These are phyloP conservation scores for Pachypanchax playfairii DNA, from an alignment of 2,113 vertebrate species.

Conservation along the genomic window DNA sequence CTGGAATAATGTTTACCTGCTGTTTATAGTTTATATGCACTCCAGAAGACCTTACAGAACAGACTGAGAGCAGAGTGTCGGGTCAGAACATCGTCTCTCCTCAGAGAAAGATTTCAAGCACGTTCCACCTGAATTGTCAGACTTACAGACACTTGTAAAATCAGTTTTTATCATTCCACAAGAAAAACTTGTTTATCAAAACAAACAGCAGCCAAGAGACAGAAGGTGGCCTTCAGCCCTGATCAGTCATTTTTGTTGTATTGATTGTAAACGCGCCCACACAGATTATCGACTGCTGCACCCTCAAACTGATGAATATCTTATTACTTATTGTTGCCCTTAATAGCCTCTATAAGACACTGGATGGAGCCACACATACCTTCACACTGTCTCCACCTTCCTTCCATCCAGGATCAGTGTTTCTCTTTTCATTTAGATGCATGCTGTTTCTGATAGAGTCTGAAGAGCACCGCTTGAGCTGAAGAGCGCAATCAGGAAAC, in stretches of 20 bases:
- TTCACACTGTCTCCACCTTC: neutral
- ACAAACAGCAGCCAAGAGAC: constrained; percentile 52
- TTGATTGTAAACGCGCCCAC: constrained; percentile 36
- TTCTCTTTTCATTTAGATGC: constrained; percentile 45
- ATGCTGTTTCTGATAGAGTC: constrained; percentile 15
- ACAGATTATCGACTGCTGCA: constrained; percentile 36
- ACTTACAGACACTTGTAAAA: too few species aligned
- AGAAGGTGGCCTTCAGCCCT: constrained; percentile 30
- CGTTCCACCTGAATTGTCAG: too few species aligned
- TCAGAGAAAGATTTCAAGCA: too few species aligned
- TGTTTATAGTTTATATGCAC: too few species aligned
- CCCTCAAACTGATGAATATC: constrained; percentile 29
- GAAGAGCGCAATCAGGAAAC: constrained; percentile 49
- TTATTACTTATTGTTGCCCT: constrained; percentile 30
- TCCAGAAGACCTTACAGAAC: too few species aligned
- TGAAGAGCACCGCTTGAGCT: constrained; percentile 24
- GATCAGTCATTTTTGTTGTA: constrained; percentile 54
- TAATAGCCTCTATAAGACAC: neutral
- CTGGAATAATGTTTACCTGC: neutral
- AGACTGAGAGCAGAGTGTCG: too few species aligned
- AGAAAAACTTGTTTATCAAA: too few species aligned
- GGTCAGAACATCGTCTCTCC: too few species aligned
- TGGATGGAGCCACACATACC: neutral
- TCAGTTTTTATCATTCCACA: constrained; percentile 44
- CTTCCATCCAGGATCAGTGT: neutral